Percentiles rank a stretch among this genome's conserved stretches.
These are phyloP conservation scores for Poeciliopsis turrubarensis DNA, from an alignment of 2,113 vertebrate species.

Conservation along the genomic window DNA sequence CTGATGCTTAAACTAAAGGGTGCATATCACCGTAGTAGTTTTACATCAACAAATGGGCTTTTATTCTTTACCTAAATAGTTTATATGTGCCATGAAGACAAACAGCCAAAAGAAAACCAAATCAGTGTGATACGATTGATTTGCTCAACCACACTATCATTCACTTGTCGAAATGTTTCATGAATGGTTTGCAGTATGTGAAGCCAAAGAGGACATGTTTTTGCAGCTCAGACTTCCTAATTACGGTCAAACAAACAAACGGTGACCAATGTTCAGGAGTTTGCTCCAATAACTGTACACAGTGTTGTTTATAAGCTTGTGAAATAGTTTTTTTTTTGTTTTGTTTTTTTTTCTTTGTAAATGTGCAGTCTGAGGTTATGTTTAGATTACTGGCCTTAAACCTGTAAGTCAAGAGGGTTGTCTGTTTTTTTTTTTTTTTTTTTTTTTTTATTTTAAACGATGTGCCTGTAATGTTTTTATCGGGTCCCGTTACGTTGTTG, in stretches of 20 bases:
- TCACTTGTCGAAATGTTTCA: neutral
- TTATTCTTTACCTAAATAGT: constrained; percentile 36
- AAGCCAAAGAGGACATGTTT: constrained; percentile 64
- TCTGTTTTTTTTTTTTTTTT: constrained; percentile 32
- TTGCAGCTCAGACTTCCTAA: constrained; percentile 25
- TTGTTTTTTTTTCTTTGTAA: neutral
- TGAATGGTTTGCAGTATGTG: constrained; percentile 19
- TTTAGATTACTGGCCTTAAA: constrained; percentile 36
- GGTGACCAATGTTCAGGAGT: constrained; percentile 25
- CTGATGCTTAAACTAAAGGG: constrained; percentile 12
- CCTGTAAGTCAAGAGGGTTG: constrained; percentile 42
- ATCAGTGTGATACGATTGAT: constrained; percentile 50
- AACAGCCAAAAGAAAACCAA: constrained; percentile 21
- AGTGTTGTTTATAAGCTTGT: constrained; percentile 59
- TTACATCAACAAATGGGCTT: constrained; percentile 2
- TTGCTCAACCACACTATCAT: constrained; percentile 10
- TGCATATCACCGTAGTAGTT: constrained; percentile 20
- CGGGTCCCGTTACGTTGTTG: constrained; percentile 50
- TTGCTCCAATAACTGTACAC: constrained; percentile 31
- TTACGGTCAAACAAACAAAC: constrained; percentile 25
- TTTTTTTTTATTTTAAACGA: constrained; percentile 59
- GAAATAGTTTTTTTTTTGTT: constrained; percentile 12
- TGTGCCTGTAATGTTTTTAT: constrained; percentile 59
- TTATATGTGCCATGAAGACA: neutral
- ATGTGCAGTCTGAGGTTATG: constrained; percentile 38